A percentile compares a stretch with the other conserved stretches of the same genome.
phyloP scores from a whole-genome alignment of 2,888 invertebrate species.

The Romanomermis culicivorax region DNA sequence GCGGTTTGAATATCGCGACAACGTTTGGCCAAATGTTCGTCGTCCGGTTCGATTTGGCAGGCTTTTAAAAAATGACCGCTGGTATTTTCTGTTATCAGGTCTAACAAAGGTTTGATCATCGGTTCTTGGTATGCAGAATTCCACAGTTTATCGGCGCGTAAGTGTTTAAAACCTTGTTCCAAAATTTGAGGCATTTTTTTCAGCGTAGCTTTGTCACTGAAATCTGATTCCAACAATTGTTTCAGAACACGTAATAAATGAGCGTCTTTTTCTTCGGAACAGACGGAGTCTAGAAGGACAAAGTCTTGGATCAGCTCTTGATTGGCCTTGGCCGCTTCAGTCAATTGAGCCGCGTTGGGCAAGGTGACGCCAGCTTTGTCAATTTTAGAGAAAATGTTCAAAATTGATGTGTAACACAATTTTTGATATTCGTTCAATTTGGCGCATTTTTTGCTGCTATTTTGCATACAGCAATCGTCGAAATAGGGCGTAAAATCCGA shows the following conservation, averaged over 20 bases:
- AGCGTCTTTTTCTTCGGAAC: neutral
- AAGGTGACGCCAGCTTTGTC: neutral
- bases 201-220: neutral
- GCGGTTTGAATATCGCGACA: slow-evolving; percentile 20
- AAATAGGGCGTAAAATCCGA: slow-evolving; percentile 28
- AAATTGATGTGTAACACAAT: neutral
- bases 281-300: too few species aligned
- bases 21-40: slow-evolving; percentile 20
- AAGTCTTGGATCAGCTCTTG: neutral
- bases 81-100: slow-evolving; percentile 21
- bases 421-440: neutral
- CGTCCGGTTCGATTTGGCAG: slow-evolving; percentile 21
- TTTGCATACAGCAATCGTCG: slow-evolving; percentile 6
- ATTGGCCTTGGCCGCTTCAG: neutral
- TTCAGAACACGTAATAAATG: neutral
- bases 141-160: neutral
- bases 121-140: neutral
- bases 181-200: neutral
- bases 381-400: neutral
- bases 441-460: neutral
- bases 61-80: slow-evolving; percentile 22
- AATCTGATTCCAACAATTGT: neutral
- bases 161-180: neutral
- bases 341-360: neutral
- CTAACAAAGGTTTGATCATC: slow-evolving; percentile 3